Evolutionary conservation across 1,140 invertebrate species (phyloP), one percentile per base, ranked within the genome.

Genomic region (Caenorhabditis latens): DNA sequence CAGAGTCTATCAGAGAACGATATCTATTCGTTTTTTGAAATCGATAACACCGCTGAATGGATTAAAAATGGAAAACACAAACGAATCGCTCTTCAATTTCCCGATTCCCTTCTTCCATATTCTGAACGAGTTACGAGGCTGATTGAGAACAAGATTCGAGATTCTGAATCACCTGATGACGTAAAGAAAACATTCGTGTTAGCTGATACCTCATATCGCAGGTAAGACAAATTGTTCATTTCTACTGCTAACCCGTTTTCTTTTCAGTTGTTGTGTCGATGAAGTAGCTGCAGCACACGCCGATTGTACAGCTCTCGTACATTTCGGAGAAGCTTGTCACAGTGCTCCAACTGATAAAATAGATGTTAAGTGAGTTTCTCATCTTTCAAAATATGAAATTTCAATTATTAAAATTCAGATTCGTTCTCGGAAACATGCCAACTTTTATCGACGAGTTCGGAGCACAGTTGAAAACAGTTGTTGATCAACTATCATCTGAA

Each of bases 281-380:
- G 85, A 79, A 57, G 75, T 88, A 4, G 87, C 87, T 24, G 87
- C 87, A 16, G 83, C 83, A 21, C 87, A 88, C 43, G 87, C 87
- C 6, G 14, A 50, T 40, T 88, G 87, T 53, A 84, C 87, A 57
- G 63, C 65, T 48, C 24, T 88, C 4, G 75, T 88, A 43, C 87
- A 88, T 65, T 88, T 67, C 43, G 87, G 87, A 58, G 71, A 88
- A 46, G 87, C 87, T n/a, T 88, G 87, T 88, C 87, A 79, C 46
- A 79, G 71, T 53, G 71, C 46, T n/a, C 71, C 71, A 21, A 79
- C 71, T 11, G 46, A 79, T 43, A 79, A 79, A 79, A 79, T 79
- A 7, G 71, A 79, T 79, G 71, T 79, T 3, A 79, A 79, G 71
- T 79, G 19, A 32, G 46, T 50, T 24, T 13, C n/a, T 79, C 53